These are phyloP conservation scores for Chaetodon auriga DNA, from an alignment of 2,113 vertebrate species.

Conservation along the genomic window DNA sequence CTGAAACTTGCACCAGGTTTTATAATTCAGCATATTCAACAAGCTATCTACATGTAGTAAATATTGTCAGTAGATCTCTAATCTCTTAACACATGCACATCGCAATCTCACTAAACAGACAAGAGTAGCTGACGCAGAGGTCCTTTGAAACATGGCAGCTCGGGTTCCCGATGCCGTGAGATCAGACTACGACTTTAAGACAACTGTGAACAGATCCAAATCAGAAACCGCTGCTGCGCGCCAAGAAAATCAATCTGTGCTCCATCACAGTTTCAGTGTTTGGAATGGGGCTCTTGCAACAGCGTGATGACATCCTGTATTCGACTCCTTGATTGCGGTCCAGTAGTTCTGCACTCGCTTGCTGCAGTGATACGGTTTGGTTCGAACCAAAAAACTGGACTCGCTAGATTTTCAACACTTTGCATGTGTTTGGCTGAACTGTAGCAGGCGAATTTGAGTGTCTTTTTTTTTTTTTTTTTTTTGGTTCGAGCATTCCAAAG, in stretches of 20 bases:
- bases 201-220: conserved; percentile 11
- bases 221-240: conserved; percentile 1
- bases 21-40: too few species aligned
- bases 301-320: conserved; percentile 23
- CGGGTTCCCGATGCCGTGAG: conserved; percentile 3
- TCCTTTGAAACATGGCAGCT: not conserved
- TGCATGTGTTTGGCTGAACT: not conserved
- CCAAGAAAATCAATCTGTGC: conserved; percentile 52
- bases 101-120: not conserved
- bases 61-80: not conserved
- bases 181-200: not conserved
- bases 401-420: not conserved
- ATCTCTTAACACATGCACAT: not conserved
- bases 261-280: conserved; percentile 45
- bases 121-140: not conserved
- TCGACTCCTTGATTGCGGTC: conserved; percentile 7
- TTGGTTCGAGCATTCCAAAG: conserved; percentile 51
- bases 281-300: conserved; percentile 31
- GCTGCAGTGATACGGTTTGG: not conserved
- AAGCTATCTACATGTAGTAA: too few species aligned
- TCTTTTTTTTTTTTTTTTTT: not conserved
- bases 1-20: not conserved
- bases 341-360: too few species aligned
- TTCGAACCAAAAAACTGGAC: not conserved
- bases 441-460: too few species aligned